Evolutionary conservation across 1,140 invertebrate genomes (phyloP), one percentile per base, ranked within the genome.

Genomic region (Sycophaga agraensis): DNA sequence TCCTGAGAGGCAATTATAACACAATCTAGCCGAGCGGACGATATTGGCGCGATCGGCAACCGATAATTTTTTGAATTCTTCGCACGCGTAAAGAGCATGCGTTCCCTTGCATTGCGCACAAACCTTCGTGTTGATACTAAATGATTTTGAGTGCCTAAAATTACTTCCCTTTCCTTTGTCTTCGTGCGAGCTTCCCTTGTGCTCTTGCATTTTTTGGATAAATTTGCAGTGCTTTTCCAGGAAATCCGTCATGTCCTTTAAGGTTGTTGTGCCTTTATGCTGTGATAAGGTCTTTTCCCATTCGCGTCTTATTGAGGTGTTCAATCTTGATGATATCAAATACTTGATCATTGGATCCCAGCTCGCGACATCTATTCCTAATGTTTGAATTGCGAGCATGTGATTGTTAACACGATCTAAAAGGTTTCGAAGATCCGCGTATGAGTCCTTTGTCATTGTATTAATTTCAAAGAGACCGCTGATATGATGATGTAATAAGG

Each of bases 401-500:
- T 68, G 48, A 40, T 65, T 70, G 6, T 62, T 55, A 1, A 57
- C 39, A 17, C 17, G 31, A 40, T 67, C 69, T 2, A 63, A 22
- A 28, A 70, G 60, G 48, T 59, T 24, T 12, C 65, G 35, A 14
- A 70, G 39, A 17, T 43, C 17, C n/a, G 3, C 16, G 16, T 48
- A 7, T 8, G 65, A 67, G 16, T 62, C 62, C 28, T 63, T 61
- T 8, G 14, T 39, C 16, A 72, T 19, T 24, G 16, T 2, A 16
- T 40, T 7, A 9, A 62, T 6, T 21, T 55, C 43, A 43, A 72
- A 4, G 63, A 73, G 40, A 14, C 21, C 21, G 45, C 65, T n/a
- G n/a, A n/a, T n/a, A n/a, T n/a, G n/a, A 56, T 73, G 50, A 62
- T 63, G 63, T 11, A 69, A 58, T 17, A 73, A 45, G 16, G 53